Base-by-base conservation (phyloP, 2,797 vertebrate genomes). In the Acestrorhynchus altus region DNA sequence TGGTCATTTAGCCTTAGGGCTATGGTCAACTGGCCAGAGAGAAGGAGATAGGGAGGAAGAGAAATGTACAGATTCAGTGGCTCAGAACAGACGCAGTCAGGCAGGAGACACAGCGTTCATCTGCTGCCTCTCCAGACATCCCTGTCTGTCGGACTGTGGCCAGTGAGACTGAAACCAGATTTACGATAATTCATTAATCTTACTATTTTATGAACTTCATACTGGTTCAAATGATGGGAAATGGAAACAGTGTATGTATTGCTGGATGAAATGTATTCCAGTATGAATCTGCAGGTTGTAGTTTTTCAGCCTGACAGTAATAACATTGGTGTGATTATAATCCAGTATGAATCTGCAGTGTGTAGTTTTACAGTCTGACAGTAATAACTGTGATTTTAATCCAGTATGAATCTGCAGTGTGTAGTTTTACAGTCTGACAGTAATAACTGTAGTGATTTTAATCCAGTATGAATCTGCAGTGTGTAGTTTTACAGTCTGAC, bases 71-170 rank as follows among this genome's bases (percentile, higher is more conserved):
- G 49, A 70, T 39, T 39, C 67, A 54, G 15, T 24, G 0, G 13
- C 26, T 51, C 26, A 31, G 26, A 64, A 42, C 28, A 52, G 57
- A 31, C 15, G 26, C 12, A 24, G 22, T 13, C 54, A 57, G 54
- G 11, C 57, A 60, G 57, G 26, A 35, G 6, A 26, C 54, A 18
- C 16, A 7, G 4, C 8, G 13, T 60, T 60, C 28, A 31, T 51
- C 18, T 18, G 20, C 4, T 12, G 24, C 54, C 6, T 76, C 26
- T 68, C 65, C 47, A 20, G 40, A 24, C 18, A 24, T 61, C 88
- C 60, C 83, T 81, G 89, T 86, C 67, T 39, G 78, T 84, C 83
- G 26, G 26, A 16, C 11, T 18, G 26, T 18, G 22, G 20, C 52
- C 52, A 52, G 18, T 52, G n/a, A 8, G 49, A 18, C 49, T 52